These are phyloP conservation scores for Chironomus riparius DNA, from an alignment of 2,888 invertebrate species.

Conservation along the genomic window DNA sequence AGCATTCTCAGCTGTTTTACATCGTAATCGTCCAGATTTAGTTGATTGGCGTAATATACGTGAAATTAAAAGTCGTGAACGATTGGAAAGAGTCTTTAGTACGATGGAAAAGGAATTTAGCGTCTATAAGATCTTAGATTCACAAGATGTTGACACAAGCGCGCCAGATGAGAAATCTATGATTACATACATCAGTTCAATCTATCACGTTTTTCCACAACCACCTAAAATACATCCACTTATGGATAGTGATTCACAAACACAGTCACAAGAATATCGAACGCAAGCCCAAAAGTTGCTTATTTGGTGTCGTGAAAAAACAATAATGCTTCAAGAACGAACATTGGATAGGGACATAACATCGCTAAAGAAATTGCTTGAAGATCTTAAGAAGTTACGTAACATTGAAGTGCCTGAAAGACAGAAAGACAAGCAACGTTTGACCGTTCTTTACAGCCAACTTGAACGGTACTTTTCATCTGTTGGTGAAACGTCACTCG, in stretches of 20 bases:
- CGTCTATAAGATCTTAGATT: conserved; percentile 92
- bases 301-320: conserved; percentile 87
- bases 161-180: conserved; percentile 99
- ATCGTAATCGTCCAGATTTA: conserved; percentile 89
- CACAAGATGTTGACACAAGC: conserved; percentile 99
- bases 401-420: conserved; percentile 88
- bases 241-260: conserved; percentile 82
- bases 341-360: conserved; percentile 86
- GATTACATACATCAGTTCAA: conserved; percentile 98
- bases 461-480: conserved; percentile 80
- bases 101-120: conserved; percentile 96
- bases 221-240: conserved; percentile 84
- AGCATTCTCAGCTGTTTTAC: conserved; percentile 97
- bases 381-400: conserved; percentile 86
- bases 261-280: conserved; percentile 82
- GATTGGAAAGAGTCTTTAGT: conserved; percentile 93
- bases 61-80: conserved; percentile 83
- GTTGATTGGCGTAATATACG: conserved; percentile 79
- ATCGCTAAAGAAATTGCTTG: conserved; percentile 89
- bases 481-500: conserved; percentile 82
- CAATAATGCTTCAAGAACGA: conserved; percentile 63
- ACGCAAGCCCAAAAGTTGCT: conserved; percentile 79
- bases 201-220: conserved; percentile 99
- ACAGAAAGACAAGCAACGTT: conserved; percentile 80
- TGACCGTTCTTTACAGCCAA: conserved; percentile 78